A percentile compares a stretch with the other conserved stretches of the same genome.
Conservation (phyloP, 2,797 vertebrate genomes). For the Synanceia verrucosa region DNA sequence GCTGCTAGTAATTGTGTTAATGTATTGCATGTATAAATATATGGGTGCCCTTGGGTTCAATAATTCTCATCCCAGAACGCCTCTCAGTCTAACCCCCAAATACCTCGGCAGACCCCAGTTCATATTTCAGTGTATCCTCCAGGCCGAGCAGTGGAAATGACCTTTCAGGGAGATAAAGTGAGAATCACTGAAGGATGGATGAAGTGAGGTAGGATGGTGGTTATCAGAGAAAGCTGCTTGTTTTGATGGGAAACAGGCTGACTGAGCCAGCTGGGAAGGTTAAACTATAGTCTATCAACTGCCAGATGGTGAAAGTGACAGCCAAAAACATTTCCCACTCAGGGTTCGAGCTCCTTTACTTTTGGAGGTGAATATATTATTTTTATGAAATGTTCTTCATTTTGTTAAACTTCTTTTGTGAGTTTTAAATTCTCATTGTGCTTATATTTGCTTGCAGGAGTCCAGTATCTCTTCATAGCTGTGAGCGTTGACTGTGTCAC, state of each 20-base stretch:
- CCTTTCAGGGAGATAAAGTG: constrained; percentile 69
- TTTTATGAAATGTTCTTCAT: background rate
- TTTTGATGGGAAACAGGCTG: constrained; percentile 40
- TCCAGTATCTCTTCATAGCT: constrained; percentile 4
- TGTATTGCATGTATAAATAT: constrained; percentile 51
- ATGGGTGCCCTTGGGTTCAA: constrained; percentile 40
- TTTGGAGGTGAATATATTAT: constrained; percentile 8
- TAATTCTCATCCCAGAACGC: constrained; percentile 21
- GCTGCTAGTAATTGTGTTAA: constrained; percentile 37
- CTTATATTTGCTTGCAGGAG: constrained; percentile 7
- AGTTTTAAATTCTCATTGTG: constrained; percentile 6
- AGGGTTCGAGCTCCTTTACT: constrained; percentile 2
- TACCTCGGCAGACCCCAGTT: constrained; percentile 53
- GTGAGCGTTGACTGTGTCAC: constrained; percentile 23
- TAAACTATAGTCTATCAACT: constrained; percentile 43
- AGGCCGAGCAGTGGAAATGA: constrained; percentile 58
- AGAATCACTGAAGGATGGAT: constrained; percentile 69
- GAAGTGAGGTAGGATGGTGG: constrained; percentile 69
- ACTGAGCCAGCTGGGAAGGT: constrained; percentile 44
- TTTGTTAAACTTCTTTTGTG: background rate
- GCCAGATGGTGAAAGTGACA: constrained; percentile 51
- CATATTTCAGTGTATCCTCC: constrained; percentile 66
- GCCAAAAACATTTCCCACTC: constrained; percentile 19
- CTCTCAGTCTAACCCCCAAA: constrained; percentile 60
- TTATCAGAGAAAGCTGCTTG: constrained; percentile 52